Percentiles rank a stretch among this genome's conserved stretches.
These are phyloP conservation scores for Agrypnus murinus DNA, from an alignment of 2,888 invertebrate genomes.

Conservation along the genomic window DNA sequence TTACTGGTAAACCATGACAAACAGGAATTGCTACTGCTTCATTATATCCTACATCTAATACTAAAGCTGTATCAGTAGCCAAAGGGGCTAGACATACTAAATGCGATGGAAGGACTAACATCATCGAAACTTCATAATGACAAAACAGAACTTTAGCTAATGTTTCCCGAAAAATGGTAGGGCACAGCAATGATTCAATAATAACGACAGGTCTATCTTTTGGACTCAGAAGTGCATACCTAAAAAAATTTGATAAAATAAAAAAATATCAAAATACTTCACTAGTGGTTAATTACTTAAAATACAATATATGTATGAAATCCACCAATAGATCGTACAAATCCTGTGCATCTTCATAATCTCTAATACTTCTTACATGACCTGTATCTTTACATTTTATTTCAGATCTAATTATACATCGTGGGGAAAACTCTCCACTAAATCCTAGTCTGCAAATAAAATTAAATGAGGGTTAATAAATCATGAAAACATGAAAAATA, in stretches of 20 bases:
- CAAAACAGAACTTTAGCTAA: slow-evolving; percentile 80
- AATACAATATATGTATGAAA: slow-evolving; percentile 91
- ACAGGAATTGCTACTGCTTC: slow-evolving; percentile 90
- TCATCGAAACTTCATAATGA: slow-evolving; percentile 88
- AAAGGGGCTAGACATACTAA: slow-evolving; percentile 88
- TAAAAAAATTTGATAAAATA: slow-evolving; percentile 68
- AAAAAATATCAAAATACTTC: background rate
- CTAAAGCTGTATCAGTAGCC: slow-evolving; percentile 86
- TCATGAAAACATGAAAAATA: slow-evolving; percentile 17
- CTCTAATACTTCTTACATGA: slow-evolving; percentile 76
- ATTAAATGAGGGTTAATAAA: background rate
- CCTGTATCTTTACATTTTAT: slow-evolving; percentile 80
- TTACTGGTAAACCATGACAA: slow-evolving; percentile 89
- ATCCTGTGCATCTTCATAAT: slow-evolving; percentile 79
- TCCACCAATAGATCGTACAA: slow-evolving; percentile 90
- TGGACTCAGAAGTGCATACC: slow-evolving; percentile 92
- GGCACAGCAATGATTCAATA: slow-evolving; percentile 91
- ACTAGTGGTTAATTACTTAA: slow-evolving; percentile 76
- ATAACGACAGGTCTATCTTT: slow-evolving; percentile 94
- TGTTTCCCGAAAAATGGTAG: slow-evolving; percentile 87
- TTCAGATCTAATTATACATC: slow-evolving; percentile 89
- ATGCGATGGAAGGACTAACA: slow-evolving; percentile 85
- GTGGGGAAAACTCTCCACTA: slow-evolving; percentile 90
- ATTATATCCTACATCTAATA: slow-evolving; percentile 90
- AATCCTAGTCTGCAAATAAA: slow-evolving; percentile 86